Evolutionary conservation across 1,140 invertebrate species (phyloP), one percentile per base, ranked within the genome.

Genomic region (Macrocentrus cingulum): DNA sequence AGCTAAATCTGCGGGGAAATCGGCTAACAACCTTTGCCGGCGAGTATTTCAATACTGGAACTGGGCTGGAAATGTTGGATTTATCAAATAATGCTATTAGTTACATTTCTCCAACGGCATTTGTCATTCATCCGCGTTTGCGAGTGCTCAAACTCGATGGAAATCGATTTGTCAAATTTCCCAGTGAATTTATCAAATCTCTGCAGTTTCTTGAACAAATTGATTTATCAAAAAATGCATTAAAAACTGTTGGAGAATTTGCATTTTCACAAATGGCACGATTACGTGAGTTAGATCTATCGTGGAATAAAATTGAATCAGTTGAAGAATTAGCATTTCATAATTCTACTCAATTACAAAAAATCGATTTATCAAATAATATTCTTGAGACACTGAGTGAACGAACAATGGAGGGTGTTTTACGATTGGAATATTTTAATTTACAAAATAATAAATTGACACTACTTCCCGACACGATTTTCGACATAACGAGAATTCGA

Each of bases 261-360:
- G 89, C 92, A 66, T 95, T 95, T 75, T 87, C 91, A 0, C 85
- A 91, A 41, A 79, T 94, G 20, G 87, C 87, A 2, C 81, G 87
- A 50, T 75, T 95, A 1, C 81, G 87, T 53, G 79, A 80, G 1
- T 71, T 96, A 19, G 77, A 88, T 60, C 71, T 95, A 8, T 83
- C 86, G 0, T 70, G 86, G 54, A 95, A 95, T 69, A 77, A 86
- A 61, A 83, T 96, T 60, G 90, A 91, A 66, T 83, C 84, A 52
- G 84, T 96, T 8, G 89, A 88, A 61, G 91, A 93, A 78, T 87
- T 91, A 78, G 89, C 91, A 0, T 95, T 95, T 72, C 88, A 93
- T 63, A 95, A 95, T 70, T 95, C 92, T 0, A 88, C 91, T 0
- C 92, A 94, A 76, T 80, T 95, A 51, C 92, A 95, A 71, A 68